Percentiles rank a stretch among this genome's conserved stretches.
phyloP scores from a whole-genome alignment of 2,113 vertebrate species.

The Myiopsitta monachus region DNA sequence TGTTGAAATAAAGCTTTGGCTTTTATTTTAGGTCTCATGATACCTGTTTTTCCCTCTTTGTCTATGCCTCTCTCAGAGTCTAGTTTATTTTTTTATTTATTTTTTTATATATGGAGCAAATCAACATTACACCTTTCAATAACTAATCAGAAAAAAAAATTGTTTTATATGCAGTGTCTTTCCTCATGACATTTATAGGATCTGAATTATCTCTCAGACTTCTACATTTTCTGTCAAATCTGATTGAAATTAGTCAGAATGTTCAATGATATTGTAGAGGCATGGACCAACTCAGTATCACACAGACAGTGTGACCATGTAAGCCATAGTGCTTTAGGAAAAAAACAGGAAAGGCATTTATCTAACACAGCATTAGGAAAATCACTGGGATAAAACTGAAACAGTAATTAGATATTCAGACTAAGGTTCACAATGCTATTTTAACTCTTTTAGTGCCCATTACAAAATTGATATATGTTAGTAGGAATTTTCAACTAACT shows the following conservation, averaged over 20 bases:
- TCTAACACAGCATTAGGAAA: not conserved
- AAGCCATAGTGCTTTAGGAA: not conserved
- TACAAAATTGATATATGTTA: not conserved
- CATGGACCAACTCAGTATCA: not conserved
- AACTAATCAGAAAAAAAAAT: not conserved
- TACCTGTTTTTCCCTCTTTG: not conserved
- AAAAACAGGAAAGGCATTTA: not conserved
- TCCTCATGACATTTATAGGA: not conserved
- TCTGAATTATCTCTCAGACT: not conserved
- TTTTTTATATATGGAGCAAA: not conserved
- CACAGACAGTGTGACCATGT: not conserved
- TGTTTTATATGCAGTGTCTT: not conserved
- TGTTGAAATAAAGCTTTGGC: not conserved
- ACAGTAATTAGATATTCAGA: not conserved
- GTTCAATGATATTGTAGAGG: not conserved
- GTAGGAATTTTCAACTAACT: not conserved
- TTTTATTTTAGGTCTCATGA: not conserved
- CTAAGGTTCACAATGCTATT: not conserved
- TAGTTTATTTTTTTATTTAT: not conserved
- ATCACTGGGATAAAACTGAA: not conserved
- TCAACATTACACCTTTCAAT: accelerated
- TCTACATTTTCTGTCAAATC: not conserved
- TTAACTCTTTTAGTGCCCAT: not conserved
- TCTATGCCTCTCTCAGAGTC: not conserved
- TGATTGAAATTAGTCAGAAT: not conserved